Evolutionary conservation across 2,888 invertebrate genomes (phyloP), one percentile per base, ranked within the genome.

Genomic region (Eristalis tenax): DNA sequence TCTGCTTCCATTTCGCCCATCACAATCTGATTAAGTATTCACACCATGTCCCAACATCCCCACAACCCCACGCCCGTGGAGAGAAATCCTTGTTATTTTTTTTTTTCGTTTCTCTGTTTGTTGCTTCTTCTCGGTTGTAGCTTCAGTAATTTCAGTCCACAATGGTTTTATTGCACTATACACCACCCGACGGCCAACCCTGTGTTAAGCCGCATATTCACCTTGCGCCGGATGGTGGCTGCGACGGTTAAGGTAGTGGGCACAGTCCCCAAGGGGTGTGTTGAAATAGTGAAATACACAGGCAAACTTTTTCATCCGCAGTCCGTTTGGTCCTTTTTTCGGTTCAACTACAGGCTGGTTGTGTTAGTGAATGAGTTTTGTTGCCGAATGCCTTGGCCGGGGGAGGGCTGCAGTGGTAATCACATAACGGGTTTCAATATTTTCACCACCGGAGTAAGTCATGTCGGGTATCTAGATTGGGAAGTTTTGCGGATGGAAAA

Each of bases 391-490:
- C 56, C 57, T 50, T 74, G 75, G 59, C 71, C 59, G 43, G 32
- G 35, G 56, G 56, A 13, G 77, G 66, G 68, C 59, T 32, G 86
- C 66, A 87, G 87, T 83, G 79, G 83, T 87, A 87, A 87, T 87
- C 83, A 83, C 87, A 87, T 87, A 87, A 87, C 83, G 87, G 87
- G 83, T 83, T 83, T 87, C 87, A 87, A 87, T 87, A 87, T 87
- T 87, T 87, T 87, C 87, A 87, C 87, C 87, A 79, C 87, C 76
- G 87, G 83, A 87, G 87, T 87, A 87, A 87, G 87, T 87, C 87
- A 83, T 87, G 87, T 83, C 76, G 87, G 76, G 83, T 87, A 87
- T 87, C 83, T 87, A 83, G 83, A 87, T 83, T 80, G 87, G 68
- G 73, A 87, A 83, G 87, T 87, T 87, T 76, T 87, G 87, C 80